Conservation (phyloP, 2,888 invertebrate species). For the Netelia fuscicornis region DNA sequence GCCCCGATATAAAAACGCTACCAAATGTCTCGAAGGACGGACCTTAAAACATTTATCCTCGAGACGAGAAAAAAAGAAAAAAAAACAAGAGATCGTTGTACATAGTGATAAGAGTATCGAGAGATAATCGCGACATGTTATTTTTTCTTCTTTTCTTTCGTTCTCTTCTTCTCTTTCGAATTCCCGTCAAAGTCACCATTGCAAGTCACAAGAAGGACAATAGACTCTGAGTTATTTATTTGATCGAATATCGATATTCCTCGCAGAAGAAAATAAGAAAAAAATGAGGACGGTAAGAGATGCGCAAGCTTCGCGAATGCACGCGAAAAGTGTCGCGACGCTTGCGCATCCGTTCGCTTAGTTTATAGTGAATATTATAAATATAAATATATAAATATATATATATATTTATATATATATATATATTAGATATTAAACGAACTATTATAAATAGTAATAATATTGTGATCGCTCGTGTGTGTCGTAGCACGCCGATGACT, state of each 20-base stretch:
- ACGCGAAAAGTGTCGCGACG: constrained; percentile 12
- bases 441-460: constrained; percentile 9
- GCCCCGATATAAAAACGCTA: constrained; percentile 43
- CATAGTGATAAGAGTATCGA: constrained; percentile 48
- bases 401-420: constrained; percentile 61
- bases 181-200: constrained; percentile 17
- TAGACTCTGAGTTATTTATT: constrained; percentile 73
- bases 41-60: constrained; percentile 1
- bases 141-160: constrained; percentile 15
- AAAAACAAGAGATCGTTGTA: constrained; percentile 28
- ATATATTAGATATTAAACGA: constrained; percentile 48
- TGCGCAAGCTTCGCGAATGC: constrained; percentile 33
- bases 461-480: constrained; percentile 45
- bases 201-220: constrained; percentile 5
- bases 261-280: constrained; percentile 70
- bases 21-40: constrained; percentile 57
- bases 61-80: constrained; percentile 4
- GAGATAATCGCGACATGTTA: background rate
- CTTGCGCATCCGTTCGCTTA: constrained; percentile 57
- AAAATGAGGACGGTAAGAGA: background rate
- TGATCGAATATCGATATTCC: constrained; percentile 72
- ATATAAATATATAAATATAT: constrained; percentile 65
- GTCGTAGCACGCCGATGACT: constrained; percentile 16
- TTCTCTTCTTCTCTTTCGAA: background rate
- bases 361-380: constrained; percentile 45